Percentiles rank a stretch among this genome's conserved stretches.
These are phyloP conservation scores for Telmatochromis brachygnathus DNA, from an alignment of 2,113 vertebrate genomes.

Conservation along the genomic window DNA sequence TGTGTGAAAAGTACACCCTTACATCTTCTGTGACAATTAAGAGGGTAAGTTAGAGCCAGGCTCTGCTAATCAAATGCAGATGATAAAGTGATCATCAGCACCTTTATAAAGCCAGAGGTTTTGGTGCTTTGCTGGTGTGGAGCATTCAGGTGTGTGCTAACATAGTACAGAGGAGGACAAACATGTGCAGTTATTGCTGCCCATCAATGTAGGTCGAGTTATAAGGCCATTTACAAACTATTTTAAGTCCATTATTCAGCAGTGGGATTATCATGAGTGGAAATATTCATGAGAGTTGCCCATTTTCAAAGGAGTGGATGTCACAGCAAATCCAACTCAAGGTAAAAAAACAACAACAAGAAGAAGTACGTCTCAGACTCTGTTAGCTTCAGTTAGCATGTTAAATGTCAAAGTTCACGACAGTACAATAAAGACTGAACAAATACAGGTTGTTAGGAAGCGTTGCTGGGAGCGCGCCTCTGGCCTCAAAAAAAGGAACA, in stretches of 20 bases:
- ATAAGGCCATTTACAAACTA: rapidly evolving
- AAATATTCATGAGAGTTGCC: not conserved
- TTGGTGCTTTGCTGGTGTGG: not conserved
- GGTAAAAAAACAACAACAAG: rapidly evolving
- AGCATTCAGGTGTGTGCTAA: not conserved
- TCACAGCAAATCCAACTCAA: not conserved
- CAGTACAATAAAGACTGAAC: not conserved
- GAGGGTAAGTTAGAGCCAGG: not conserved
- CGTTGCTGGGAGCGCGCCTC: not conserved
- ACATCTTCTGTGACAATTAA: not conserved
- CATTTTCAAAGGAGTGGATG: not conserved
- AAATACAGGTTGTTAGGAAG: not conserved
- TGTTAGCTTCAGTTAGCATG: not conserved
- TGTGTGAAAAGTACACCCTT: not conserved
- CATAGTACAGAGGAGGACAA: not conserved
- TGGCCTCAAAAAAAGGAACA: not conserved
- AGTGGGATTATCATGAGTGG: not conserved
- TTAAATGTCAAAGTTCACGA: not conserved
- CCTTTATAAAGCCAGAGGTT: not conserved
- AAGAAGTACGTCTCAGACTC: not conserved
- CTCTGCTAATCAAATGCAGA: not conserved
- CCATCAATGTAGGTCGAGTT: rapidly evolving
- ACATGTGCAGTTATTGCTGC: not conserved
- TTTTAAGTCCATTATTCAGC: not conserved
- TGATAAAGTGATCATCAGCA: not conserved